Conservation (phyloP, 1,140 invertebrate species). For the Planococcus citri region DNA sequence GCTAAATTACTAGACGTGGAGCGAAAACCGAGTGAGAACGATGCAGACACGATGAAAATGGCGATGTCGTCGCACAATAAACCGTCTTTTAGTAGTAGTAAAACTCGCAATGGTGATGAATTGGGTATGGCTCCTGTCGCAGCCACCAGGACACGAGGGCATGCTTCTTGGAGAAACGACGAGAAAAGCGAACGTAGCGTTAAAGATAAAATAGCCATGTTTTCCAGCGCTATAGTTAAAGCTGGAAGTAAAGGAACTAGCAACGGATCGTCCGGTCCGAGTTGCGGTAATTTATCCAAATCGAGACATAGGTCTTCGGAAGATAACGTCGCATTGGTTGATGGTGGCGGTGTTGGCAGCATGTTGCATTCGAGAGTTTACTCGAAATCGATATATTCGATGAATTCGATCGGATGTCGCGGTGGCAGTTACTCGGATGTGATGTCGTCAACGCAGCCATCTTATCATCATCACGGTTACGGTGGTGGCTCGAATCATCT, state of each 20-base stretch:
- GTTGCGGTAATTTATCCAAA: too few relatives aligned
- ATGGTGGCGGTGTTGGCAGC: background rate
- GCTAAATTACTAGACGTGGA: conserved; percentile 14
- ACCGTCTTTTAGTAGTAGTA: too few relatives aligned
- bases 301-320: background rate
- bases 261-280: background rate
- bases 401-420: background rate
- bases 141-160: background rate
- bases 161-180: conserved; percentile 43
- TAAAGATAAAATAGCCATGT: conserved; percentile 78
- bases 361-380: background rate
- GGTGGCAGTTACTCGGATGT: background rate
- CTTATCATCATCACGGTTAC: too few relatives aligned
- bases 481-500: too few relatives aligned
- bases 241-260: too few relatives aligned
- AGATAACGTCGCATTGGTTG: too few relatives aligned
- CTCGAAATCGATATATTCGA: background rate
- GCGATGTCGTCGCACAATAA: too few relatives aligned
- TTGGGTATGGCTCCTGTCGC: background rate
- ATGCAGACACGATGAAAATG: background rate
- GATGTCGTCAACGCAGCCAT: too few relatives aligned
- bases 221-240: conserved; percentile 41
- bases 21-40: background rate
- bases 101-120: background rate
- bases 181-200: conserved; percentile 65